Percentiles rank a stretch among this genome's conserved stretches.
Conservation (phyloP, 2,888 invertebrate species). For the Pantelozetes paolii region DNA sequence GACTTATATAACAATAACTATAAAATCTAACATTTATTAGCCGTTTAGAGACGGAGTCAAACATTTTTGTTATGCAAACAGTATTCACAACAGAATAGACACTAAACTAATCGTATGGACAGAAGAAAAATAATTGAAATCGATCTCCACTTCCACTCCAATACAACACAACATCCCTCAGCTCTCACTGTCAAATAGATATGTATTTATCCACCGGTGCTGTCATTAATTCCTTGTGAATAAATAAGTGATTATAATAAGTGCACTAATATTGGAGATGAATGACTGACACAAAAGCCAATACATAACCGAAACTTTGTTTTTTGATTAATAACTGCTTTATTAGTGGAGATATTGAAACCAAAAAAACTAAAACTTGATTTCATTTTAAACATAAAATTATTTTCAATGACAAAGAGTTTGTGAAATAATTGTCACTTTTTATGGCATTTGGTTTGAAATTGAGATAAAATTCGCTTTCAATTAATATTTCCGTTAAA, state of each 20-base stretch:
- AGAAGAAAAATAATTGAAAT: conserved; percentile 5
- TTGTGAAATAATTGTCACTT: no score
- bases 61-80: not conserved
- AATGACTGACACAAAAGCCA: not conserved
- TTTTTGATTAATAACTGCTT: no score
- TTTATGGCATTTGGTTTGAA: no score
- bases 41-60: not conserved
- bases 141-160: not conserved
- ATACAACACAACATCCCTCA: no score
- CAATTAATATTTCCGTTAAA: not conserved
- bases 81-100: not conserved
- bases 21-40: conserved; percentile 11
- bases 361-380: no score
- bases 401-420: no score
- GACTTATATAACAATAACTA: not conserved
- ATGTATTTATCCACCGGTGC: not conserved
- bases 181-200: no score
- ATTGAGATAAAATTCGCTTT: no score
- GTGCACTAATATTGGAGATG: no score
- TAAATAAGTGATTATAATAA: not conserved
- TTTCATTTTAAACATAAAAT: no score
- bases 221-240: not conserved
- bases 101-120: not conserved
- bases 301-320: no score
- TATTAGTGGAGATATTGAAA: no score